A percentile compares a stretch with the other conserved stretches of the same genome.
phyloP scores from a whole-genome alignment of 2,113 vertebrate genomes.

The Labrus mixtus region DNA sequence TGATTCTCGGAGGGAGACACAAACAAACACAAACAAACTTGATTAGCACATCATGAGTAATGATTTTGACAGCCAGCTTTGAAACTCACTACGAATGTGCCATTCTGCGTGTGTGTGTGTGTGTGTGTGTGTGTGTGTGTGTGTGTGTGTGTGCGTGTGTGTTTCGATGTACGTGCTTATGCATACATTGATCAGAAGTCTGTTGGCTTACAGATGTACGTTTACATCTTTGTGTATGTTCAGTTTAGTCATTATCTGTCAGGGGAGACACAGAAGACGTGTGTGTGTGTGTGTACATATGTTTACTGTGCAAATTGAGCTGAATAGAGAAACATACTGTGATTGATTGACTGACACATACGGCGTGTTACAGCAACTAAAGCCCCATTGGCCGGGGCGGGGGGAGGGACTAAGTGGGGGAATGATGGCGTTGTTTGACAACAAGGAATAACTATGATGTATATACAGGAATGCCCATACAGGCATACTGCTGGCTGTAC shows the following conservation, averaged over 20 bases:
- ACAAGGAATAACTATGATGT: no score
- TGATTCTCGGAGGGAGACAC: constrained; percentile 59
- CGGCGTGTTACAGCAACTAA: no score
- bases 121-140: neutral
- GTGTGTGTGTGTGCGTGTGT: neutral
- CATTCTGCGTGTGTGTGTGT: neutral
- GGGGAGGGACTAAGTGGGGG: no score
- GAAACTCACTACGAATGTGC: constrained; percentile 16
- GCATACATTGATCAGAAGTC: constrained; percentile 41
- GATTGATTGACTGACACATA: no score
- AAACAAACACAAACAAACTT: constrained; percentile 67
- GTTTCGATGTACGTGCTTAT: neutral
- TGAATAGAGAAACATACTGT: neutral
- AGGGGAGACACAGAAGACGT: neutral
- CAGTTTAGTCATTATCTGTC: constrained; percentile 17
- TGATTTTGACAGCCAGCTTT: constrained; percentile 55
- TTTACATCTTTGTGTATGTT: constrained; percentile 6
- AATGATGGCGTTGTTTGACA: no score
- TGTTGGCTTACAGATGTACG: constrained; percentile 8
- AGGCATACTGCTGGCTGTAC: no score
- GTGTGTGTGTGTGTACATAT: constrained; percentile 3
- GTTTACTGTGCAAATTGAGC: neutral
- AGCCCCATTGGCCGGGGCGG: no score
- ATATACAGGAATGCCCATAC: no score
- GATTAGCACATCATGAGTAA: constrained; percentile 70